These are phyloP conservation scores for Bilobella aurantiaca DNA, from an alignment of 1,140 invertebrate genomes.

Conservation along the genomic window DNA sequence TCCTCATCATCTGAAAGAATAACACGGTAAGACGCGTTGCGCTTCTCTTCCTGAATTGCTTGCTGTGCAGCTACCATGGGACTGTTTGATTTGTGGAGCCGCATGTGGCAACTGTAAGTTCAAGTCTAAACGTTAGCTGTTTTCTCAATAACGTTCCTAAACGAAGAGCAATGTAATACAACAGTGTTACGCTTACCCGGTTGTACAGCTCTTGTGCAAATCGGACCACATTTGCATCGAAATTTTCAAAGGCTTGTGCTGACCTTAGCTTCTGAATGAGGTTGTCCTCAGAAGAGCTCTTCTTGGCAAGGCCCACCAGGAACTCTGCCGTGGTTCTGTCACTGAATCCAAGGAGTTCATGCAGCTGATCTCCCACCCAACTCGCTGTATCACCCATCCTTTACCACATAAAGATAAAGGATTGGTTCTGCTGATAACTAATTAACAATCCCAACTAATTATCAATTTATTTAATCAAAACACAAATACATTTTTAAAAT, in stretches of 20 bases:
- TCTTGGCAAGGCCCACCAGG: conserved; percentile 44
- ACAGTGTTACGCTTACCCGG: conserved; percentile 17
- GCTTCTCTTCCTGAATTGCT: conserved; percentile 23
- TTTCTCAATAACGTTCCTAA: neutral
- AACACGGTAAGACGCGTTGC: conserved; percentile 26
- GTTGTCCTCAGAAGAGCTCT: conserved; percentile 40
- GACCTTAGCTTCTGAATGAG: conserved; percentile 42
- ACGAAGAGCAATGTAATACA: too few species aligned
- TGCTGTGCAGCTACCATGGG: conserved; percentile 18
- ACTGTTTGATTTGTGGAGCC: conserved; percentile 12
- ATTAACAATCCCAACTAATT: too few species aligned
- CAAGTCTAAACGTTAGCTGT: neutral
- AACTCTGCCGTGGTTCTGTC: conserved; percentile 46
- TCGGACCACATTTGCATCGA: conserved; percentile 39
- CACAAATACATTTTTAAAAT: too few species aligned
- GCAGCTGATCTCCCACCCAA: conserved; percentile 48
- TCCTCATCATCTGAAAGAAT: conserved; percentile 31
- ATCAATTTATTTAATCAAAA: too few species aligned
- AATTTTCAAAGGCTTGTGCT: conserved; percentile 42
- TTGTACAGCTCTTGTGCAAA: conserved; percentile 38
- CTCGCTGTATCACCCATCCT: conserved; percentile 34
- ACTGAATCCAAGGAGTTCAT: conserved; percentile 47
- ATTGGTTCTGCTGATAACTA: too few species aligned
- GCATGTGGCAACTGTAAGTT: conserved; percentile 27
- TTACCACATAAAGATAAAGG: neutral